phyloP scores from a whole-genome alignment of 2,113 vertebrate genomes.

The Albula glossodonta region DNA sequence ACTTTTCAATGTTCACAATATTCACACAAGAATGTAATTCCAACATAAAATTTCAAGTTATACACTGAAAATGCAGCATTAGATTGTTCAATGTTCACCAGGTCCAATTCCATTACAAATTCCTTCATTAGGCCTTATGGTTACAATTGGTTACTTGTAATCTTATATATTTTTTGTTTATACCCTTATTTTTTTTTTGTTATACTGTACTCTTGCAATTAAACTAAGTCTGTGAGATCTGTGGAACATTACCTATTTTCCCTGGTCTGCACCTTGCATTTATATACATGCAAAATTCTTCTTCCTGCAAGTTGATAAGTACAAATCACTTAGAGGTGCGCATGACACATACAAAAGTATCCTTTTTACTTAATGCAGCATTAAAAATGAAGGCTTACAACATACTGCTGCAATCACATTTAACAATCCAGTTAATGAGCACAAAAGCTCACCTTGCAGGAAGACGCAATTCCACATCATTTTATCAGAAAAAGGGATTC shows the following conservation, averaged over 20 bases:
- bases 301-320: not conserved
- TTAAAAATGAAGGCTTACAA: not conserved
- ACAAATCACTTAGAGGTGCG: not conserved
- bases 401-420: not conserved
- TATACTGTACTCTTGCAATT: not conserved
- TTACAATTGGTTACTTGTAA: too few species aligned
- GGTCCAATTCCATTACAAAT: too few species aligned
- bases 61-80: too few species aligned
- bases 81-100: too few species aligned
- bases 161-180: too few species aligned
- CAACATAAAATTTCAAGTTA: too few species aligned
- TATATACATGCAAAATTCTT: not conserved
- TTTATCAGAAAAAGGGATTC: not conserved
- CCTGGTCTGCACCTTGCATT: not conserved
- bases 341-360: too few species aligned
- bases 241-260: not conserved
- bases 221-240: not conserved
- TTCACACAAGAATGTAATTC: too few species aligned
- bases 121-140: too few species aligned
- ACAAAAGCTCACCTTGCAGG: too few species aligned
- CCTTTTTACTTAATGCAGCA: too few species aligned
- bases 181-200: not conserved
- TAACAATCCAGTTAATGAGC: not conserved
- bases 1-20: too few species aligned
- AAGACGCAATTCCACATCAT: not conserved